Conservation (phyloP, 2,888 invertebrate genomes). For the Poecilobothrus nobilitatus region DNA sequence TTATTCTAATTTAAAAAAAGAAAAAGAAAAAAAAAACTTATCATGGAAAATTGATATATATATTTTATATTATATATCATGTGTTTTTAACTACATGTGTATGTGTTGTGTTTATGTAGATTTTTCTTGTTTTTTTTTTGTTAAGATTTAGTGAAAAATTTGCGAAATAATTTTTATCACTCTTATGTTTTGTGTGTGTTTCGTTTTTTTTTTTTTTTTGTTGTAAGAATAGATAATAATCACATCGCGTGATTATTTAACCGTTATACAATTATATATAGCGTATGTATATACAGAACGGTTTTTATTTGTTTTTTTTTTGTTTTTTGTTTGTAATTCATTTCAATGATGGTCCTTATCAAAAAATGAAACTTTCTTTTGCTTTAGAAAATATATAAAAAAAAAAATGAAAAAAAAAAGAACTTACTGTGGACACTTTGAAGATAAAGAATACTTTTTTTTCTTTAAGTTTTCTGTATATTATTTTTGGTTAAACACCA, state of each 20-base stretch:
- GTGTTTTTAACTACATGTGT: neutral
- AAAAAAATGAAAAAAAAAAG: neutral
- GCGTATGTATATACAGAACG: neutral
- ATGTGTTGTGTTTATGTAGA: neutral
- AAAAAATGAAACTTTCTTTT: neutral
- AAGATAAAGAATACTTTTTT: neutral
- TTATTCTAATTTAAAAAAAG: too few relatives aligned
- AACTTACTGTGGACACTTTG: neutral
- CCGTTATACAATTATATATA: neutral
- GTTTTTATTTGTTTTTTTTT: too few relatives aligned
- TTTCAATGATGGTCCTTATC: constrained; percentile 3
- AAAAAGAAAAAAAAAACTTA: too few relatives aligned
- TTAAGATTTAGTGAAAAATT: neutral
- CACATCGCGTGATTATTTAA: neutral
- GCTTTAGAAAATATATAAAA: neutral
- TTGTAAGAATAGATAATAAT: neutral
- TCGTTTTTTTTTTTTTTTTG: too few relatives aligned
- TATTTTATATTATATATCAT: too few relatives aligned
- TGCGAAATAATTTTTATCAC: neutral
- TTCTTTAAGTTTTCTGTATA: neutral
- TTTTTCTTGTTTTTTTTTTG: neutral
- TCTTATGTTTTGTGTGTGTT: neutral
- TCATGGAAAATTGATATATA: too few relatives aligned
- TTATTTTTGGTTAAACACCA: neutral
- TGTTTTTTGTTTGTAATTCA: neutral